Evolutionary conservation across 2,797 vertebrate genomes (phyloP).

Genomic region (Enteromius anoplus): DNA sequence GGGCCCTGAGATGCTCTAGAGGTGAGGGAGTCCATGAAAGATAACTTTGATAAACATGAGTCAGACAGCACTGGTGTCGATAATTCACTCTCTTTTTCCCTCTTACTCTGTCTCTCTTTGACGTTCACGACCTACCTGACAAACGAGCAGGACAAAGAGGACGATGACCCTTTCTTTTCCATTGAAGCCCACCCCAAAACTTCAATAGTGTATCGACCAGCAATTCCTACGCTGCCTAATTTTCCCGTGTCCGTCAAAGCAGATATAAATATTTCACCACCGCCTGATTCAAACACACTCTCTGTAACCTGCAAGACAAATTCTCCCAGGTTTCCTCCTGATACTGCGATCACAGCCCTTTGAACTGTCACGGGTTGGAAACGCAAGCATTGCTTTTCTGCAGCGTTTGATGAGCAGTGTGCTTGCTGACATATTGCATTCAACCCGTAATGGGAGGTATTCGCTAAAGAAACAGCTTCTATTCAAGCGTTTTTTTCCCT

Average conservation of each 20-base stretch:
- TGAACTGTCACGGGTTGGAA: slow-evolving; percentile 29
- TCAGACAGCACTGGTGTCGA: slow-evolving; percentile 43
- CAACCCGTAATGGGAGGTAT: slow-evolving; percentile 22
- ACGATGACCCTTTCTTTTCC: neutral
- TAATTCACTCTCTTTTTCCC: slow-evolving; percentile 34
- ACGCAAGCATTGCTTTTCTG: slow-evolving; percentile 19
- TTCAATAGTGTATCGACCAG: slow-evolving; percentile 10
- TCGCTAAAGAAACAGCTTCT: slow-evolving; percentile 6
- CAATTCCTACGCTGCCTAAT: neutral
- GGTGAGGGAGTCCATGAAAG: slow-evolving; percentile 56
- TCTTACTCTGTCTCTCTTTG: neutral
- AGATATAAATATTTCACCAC: slow-evolving; percentile 42
- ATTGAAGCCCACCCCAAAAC: slow-evolving; percentile 10
- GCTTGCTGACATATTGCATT: slow-evolving; percentile 16
- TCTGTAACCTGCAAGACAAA: slow-evolving; percentile 22
- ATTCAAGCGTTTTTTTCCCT: neutral
- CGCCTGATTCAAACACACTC: slow-evolving; percentile 18
- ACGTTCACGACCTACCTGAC: slow-evolving; percentile 28
- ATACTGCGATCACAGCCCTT: slow-evolving; percentile 10
- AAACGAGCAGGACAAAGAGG: slow-evolving; percentile 32
- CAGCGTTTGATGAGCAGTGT: slow-evolving; percentile 24
- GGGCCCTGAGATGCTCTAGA: slow-evolving; percentile 54
- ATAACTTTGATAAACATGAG: slow-evolving; percentile 61
- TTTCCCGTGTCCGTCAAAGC: neutral
- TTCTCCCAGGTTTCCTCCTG: slow-evolving; percentile 16